Evolutionary conservation across 2,888 invertebrate species (phyloP).

Genomic region (Lucinisca nassula): DNA sequence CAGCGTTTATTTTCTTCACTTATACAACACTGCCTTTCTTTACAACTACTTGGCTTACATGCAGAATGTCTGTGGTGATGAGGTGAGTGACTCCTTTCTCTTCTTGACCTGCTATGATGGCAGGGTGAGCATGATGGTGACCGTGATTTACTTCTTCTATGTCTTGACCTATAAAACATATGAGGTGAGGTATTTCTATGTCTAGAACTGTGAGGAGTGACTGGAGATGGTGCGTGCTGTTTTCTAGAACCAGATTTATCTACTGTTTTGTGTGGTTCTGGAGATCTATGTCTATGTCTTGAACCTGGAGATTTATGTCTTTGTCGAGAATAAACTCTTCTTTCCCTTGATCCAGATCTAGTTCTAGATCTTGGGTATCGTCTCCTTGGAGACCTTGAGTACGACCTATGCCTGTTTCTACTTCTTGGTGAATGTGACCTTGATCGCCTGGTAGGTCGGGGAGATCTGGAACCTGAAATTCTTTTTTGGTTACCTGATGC

Average conservation of each 20-base stretch:
- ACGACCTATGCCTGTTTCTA: not conserved
- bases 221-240: not conserved
- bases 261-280: not conserved
- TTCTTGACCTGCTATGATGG: not conserved
- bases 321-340: not conserved
- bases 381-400: not conserved
- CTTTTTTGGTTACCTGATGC: not conserved
- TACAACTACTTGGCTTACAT: not conserved
- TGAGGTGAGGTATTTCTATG: not conserved
- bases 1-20: not conserved
- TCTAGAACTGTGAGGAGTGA: not conserved
- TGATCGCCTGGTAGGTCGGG: not conserved
- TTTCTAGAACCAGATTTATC: not conserved
- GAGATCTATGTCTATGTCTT: not conserved
- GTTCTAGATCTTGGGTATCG: not conserved
- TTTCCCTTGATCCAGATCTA: not conserved
- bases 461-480: not conserved
- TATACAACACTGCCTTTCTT: not conserved
- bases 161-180: not conserved
- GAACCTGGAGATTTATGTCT: not conserved
- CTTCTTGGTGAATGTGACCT: not conserved
- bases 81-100: not conserved
- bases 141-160: not conserved
- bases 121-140: not conserved
- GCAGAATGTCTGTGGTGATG: not conserved